phyloP scores from a whole-genome alignment of 53 echinoderm and acorn worm species.

The Apostichopus leukothele region DNA sequence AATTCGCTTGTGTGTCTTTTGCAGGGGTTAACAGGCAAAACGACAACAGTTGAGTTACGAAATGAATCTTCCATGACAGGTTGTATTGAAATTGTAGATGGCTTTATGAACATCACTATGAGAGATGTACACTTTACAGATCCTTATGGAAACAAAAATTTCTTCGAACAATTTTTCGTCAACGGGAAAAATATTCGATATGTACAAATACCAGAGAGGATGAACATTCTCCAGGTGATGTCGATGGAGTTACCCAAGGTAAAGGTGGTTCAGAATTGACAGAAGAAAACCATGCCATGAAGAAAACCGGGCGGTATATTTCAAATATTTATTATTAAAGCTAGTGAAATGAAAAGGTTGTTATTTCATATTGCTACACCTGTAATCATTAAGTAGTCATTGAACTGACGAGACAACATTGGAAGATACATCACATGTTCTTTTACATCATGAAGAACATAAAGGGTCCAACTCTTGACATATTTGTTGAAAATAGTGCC shows the following conservation, averaged over 20 bases:
- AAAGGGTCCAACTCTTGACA: too few species aligned
- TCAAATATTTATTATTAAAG: too few species aligned
- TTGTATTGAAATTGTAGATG: conserved; percentile 76
- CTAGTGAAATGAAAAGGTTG: too few species aligned
- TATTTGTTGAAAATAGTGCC: too few species aligned
- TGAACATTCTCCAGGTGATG: conserved; percentile 76
- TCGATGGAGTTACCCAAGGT: conserved; percentile 45
- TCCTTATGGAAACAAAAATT: conserved; percentile 49
- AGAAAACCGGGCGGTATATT: too few species aligned
- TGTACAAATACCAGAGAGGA: conserved; percentile 86
- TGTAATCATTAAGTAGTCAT: too few species aligned
- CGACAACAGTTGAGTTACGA: conserved; percentile 86
- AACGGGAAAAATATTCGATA: conserved; percentile 77
- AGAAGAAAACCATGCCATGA: too few species aligned
- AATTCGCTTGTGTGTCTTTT: conserved; percentile 79
- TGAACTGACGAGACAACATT: too few species aligned
- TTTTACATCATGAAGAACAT: too few species aligned
- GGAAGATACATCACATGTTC: too few species aligned
- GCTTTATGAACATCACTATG: conserved; percentile 95
- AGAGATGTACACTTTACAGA: conserved; percentile 61
- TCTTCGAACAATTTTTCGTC: conserved; percentile 78
- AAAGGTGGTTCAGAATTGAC: background rate
- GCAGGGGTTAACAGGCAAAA: conserved; percentile 62
- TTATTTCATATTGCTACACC: too few species aligned
- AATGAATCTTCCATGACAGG: conserved; percentile 78